Conservation (phyloP, 2,113 vertebrate species). For the Anolis carolinensis region DNA sequence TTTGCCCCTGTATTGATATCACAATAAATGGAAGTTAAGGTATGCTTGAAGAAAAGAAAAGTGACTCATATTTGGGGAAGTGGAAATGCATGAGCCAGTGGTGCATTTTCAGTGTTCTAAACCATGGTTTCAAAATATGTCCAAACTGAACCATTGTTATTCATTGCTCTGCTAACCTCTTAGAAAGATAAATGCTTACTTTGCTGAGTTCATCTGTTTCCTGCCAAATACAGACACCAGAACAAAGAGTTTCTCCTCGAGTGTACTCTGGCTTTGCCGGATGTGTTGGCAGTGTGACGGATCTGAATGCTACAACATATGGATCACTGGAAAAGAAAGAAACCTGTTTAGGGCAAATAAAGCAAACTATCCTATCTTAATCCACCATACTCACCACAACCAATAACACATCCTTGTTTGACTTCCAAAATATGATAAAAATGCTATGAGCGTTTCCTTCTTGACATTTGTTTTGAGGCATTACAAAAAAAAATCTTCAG, state of each 20-base stretch:
- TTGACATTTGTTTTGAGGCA: neutral
- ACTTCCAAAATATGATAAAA: neutral
- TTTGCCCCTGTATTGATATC: neutral
- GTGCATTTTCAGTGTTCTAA: too few species aligned
- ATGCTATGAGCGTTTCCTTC: neutral
- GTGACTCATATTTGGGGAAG: too few species aligned
- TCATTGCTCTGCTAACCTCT: neutral
- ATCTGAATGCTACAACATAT: slow-evolving; percentile 91
- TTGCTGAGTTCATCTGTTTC: slow-evolving; percentile 82
- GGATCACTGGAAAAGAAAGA: slow-evolving; percentile 83
- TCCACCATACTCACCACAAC: neutral
- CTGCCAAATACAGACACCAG: slow-evolving; percentile 90
- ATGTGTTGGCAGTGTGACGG: slow-evolving; percentile 88
- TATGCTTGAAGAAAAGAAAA: neutral
- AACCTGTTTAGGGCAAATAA: neutral
- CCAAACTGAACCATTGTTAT: neutral
- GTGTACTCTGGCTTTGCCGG: slow-evolving; percentile 71
- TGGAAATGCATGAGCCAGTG: neutral
- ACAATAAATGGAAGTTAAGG: neutral
- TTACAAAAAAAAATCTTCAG: neutral
- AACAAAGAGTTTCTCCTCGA: slow-evolving; percentile 89
- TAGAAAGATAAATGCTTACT: slow-evolving; percentile 70
- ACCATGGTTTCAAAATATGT: neutral
- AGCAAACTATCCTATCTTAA: neutral
- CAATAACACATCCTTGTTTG: neutral